A percentile compares a stretch with the other conserved stretches of the same genome.
Evolutionary conservation across 2,113 vertebrate species (phyloP).

Genomic region (Ciconia boyciana): DNA sequence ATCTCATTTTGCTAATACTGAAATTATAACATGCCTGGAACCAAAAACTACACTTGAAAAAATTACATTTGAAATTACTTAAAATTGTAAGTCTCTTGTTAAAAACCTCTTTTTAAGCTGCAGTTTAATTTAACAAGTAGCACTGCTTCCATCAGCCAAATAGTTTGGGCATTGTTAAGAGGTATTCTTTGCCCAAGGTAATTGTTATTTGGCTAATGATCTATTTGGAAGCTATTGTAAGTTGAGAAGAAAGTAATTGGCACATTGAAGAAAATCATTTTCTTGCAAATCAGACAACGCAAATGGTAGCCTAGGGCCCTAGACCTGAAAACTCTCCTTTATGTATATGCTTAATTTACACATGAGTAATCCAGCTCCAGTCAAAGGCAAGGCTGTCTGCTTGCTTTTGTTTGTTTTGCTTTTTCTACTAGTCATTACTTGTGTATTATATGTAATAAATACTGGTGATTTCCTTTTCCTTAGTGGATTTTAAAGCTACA

Average conservation of each 20-base stretch:
- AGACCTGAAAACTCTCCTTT: neutral
- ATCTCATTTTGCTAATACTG: neutral
- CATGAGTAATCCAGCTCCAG: neutral
- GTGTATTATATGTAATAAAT: neutral
- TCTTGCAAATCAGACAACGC: conserved; percentile 28
- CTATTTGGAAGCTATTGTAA: conserved; percentile 18
- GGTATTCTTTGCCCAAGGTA: conserved; percentile 30
- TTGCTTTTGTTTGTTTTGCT: neutral
- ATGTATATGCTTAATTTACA: conserved; percentile 16
- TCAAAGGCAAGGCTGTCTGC: neutral
- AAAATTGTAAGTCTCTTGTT: neutral
- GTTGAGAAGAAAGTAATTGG: conserved; percentile 26
- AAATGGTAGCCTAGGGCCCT: neutral
- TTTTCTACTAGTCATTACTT: neutral
- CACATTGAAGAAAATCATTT: conserved; percentile 12
- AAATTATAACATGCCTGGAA: neutral
- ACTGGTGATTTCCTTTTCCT: neutral
- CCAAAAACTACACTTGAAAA: neutral
- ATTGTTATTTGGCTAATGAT: conserved; percentile 39
- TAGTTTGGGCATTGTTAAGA: neutral
- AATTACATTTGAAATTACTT: neutral
- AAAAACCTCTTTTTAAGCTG: neutral
- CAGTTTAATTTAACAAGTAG: neutral
- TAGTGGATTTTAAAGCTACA: neutral
- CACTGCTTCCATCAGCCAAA: neutral